Conservation (phyloP, 2,888 invertebrate species). For the Ochropleura leucogaster region DNA sequence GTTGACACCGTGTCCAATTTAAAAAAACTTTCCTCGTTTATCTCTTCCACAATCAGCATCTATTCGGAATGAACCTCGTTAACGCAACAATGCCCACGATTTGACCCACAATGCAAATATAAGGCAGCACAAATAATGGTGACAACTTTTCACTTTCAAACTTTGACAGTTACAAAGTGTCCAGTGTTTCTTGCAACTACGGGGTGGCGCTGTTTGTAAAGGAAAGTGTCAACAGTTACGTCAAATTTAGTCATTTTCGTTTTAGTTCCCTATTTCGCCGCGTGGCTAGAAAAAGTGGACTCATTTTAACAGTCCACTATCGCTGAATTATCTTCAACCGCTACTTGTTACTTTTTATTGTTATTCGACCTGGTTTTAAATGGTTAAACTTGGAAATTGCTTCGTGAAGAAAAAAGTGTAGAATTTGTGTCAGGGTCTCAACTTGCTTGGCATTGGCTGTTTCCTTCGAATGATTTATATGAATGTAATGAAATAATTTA, state of each 20-base stretch:
- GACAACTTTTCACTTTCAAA: slow-evolving; percentile 65
- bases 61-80: slow-evolving; percentile 50
- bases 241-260: slow-evolving; percentile 15
- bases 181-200: slow-evolving; percentile 20
- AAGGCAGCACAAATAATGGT: slow-evolving; percentile 40
- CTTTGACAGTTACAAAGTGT: slow-evolving; percentile 53
- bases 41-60: slow-evolving; percentile 46
- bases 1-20: slow-evolving; percentile 35
- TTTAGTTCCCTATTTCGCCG: slow-evolving; percentile 9
- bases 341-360: slow-evolving; percentile 58
- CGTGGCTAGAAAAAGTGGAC: neutral
- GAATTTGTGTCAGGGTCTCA: slow-evolving; percentile 45
- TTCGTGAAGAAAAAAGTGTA: slow-evolving; percentile 7
- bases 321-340: slow-evolving; percentile 45
- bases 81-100: slow-evolving; percentile 55
- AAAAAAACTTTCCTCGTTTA: slow-evolving; percentile 41
- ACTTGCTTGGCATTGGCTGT: slow-evolving; percentile 32
- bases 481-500: neutral
- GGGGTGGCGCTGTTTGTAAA: neutral
- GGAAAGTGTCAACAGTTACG: neutral
- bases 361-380: slow-evolving; percentile 60
- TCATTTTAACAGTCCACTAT: slow-evolving; percentile 42
- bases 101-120: slow-evolving; percentile 58
- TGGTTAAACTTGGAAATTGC: slow-evolving; percentile 25
- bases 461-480: slow-evolving; percentile 3